Evolutionary conservation across 2,113 vertebrate species (phyloP).

Genomic region (Pelecanus crispus): DNA sequence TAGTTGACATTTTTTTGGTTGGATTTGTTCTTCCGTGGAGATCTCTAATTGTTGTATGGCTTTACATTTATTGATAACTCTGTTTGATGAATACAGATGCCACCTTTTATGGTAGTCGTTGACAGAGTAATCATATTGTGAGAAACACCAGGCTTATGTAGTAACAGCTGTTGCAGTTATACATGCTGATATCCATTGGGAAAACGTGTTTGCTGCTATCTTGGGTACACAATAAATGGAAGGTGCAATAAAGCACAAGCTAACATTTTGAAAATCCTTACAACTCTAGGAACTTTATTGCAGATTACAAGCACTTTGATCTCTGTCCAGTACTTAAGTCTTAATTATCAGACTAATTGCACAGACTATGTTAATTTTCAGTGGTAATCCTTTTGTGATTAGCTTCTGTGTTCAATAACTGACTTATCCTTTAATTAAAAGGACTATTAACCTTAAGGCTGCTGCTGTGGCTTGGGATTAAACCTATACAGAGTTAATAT

Average conservation of each 20-base stretch:
- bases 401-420: slow-evolving; percentile 91
- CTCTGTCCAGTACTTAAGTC: slow-evolving; percentile 96
- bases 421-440: slow-evolving; percentile 97
- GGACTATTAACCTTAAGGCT: slow-evolving; percentile 96
- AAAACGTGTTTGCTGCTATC: slow-evolving; percentile 88
- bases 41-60: slow-evolving; percentile 86
- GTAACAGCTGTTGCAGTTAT: slow-evolving; percentile 94
- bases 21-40: slow-evolving; percentile 87
- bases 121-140: slow-evolving; percentile 99
- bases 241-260: slow-evolving; percentile 86
- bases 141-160: slow-evolving; percentile 86
- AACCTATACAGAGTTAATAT: slow-evolving; percentile 76
- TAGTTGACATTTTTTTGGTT: slow-evolving; percentile 71
- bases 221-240: slow-evolving; percentile 80
- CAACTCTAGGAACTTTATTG: slow-evolving; percentile 95
- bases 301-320: slow-evolving; percentile 90
- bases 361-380: slow-evolving; percentile 92
- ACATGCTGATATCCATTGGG: slow-evolving; percentile 85
- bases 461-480: slow-evolving; percentile 82
- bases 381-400: slow-evolving; percentile 94
- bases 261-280: slow-evolving; percentile 83
- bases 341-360: slow-evolving; percentile 99
- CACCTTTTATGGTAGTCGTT: slow-evolving; percentile 82
- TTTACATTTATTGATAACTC: slow-evolving; percentile 93
- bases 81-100: slow-evolving; percentile 96